Base-by-base conservation (phyloP, 2,888 invertebrate genomes). In the Hemithea aestivaria region DNA sequence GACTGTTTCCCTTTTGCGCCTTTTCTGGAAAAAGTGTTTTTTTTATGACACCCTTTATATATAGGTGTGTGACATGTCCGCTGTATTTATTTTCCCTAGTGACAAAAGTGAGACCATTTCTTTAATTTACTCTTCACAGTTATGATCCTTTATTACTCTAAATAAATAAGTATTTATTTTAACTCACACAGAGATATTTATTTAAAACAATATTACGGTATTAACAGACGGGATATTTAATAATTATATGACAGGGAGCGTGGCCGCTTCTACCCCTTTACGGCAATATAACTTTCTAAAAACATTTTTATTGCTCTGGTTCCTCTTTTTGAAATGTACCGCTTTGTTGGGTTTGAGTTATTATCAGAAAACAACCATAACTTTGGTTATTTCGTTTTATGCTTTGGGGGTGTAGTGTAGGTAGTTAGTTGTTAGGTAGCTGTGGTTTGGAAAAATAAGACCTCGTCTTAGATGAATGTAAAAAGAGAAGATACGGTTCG, bases 251-350 rank as follows among this genome's bases (percentile, higher is more conserved):
- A 63, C 66, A 51, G 54, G 46, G 58, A 57, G 63, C 70, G 54
- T 41, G 33, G 29, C 23, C 35, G 35, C 48, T 30, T 43, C 63
- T 67, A 79, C 69, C 78, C 77, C 76, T 78, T 82, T 73, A 62
- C 64, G 53, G 70, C 56, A 69, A 73, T 85, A 83, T 79, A 83
- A 82, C 82, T 85, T 84, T 83, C 79, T 63, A 58, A 67, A 72
- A 73, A 72, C 64, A 66, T 62, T 72, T 71, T 73, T 73, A 74
- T 73, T 64, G 62, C 63, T 40, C 45, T 58, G 64, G 36, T 45
- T 48, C 53, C 41, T 53, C 48, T 49, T 48, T 53, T 51, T 51
- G 45, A 58, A 62, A 61, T 52, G 54, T 56, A 58, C 66, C 61
- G 51, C 52, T 56, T 52, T 50, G 50, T 50, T 46, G 44, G 41